Evolutionary conservation across 2,797 vertebrate species (phyloP), one percentile per base, ranked within the genome.

Genomic region (Decapterus maruadsi): DNA sequence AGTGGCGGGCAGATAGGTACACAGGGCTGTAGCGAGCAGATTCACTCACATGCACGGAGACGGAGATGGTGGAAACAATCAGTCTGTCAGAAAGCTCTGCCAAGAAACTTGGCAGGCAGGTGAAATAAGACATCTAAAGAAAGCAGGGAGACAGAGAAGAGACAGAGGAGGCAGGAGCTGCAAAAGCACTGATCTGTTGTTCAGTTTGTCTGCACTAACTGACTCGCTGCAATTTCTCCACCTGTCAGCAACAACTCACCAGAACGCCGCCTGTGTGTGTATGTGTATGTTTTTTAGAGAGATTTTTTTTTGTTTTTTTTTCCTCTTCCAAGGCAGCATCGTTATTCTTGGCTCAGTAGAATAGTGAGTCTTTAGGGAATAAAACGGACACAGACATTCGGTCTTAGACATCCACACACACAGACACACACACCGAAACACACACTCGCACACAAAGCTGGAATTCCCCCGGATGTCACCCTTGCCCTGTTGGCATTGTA

Each of bases 261-360:
- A 85, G 80, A 75, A 76, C 46, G 17, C 29, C 19, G 22, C 26
- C 4, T 54, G 36, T 31, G 19, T 68, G 66, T 56, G 43, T 57
- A n/a, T 55, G 26, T 56, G 13, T 45, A 69, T 53, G 57, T 81
- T 63, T 75, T 60, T 66, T 62, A 50, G 58, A 67, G 61, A 50
- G 50, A 20, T 42, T 3, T 62, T 67, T 71, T 83, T 72, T 78
- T 68, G 26, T 65, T 40, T 4, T 68, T 73, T 80, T 71, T 81
- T 69, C 70, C 75, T 86, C 66, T 78, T 78, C 68, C 85, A 76
- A 87, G 78, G 81, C 84, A 75, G 81, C 80, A 77, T 87, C 79
- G 90, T 92, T 93, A 91, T 93, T 93, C 84, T 92, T 90, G 91
- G 91, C 91, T 90, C 73, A 58, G 90, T 90, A 86, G 74, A 89